Percentiles rank a stretch among this genome's conserved stretches.
These are phyloP conservation scores for Sphaerodactylus townsendi DNA, from an alignment of 2,113 vertebrate genomes.

Conservation along the genomic window DNA sequence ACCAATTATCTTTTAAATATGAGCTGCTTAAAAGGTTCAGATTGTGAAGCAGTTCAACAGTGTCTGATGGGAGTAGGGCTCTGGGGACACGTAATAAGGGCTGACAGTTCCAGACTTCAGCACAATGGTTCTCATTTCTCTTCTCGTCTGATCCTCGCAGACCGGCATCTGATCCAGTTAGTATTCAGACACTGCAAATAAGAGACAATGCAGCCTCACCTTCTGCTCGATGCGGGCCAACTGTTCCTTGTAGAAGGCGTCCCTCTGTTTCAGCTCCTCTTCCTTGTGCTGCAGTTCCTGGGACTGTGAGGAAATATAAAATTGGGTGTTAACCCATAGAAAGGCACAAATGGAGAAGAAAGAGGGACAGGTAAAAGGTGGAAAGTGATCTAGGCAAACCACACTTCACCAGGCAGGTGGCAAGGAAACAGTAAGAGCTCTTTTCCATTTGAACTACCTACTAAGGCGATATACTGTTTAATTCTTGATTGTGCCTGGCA, in stretches of 20 bases:
- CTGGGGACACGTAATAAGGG: neutral
- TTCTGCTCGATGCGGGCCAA: slow-evolving; percentile 86
- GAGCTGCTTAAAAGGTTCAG: slow-evolving; percentile 36
- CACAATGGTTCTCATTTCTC: slow-evolving; percentile 4
- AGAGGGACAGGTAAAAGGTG: neutral
- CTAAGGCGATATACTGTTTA: neutral
- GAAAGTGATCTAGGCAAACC: neutral
- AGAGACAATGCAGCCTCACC: slow-evolving; percentile 68
- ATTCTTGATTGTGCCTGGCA: neutral
- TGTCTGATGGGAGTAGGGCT: neutral
- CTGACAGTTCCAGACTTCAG: neutral
- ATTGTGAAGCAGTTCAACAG: neutral
- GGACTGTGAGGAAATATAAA: slow-evolving; percentile 72
- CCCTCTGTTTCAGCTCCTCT: slow-evolving; percentile 77
- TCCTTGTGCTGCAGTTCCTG: slow-evolving; percentile 82
- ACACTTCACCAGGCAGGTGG: neutral
- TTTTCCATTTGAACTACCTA: neutral
- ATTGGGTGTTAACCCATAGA: slow-evolving; percentile 19
- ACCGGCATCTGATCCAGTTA: fast-evolving
- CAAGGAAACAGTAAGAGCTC: neutral
- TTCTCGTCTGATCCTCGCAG: neutral
- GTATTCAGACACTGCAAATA: neutral
- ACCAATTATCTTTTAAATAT: slow-evolving; percentile 33
- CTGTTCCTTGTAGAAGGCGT: slow-evolving; percentile 88
- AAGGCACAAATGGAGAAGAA: neutral